Base-by-base conservation (phyloP, 2,797 vertebrate species). In the Gallinago stenura region DNA sequence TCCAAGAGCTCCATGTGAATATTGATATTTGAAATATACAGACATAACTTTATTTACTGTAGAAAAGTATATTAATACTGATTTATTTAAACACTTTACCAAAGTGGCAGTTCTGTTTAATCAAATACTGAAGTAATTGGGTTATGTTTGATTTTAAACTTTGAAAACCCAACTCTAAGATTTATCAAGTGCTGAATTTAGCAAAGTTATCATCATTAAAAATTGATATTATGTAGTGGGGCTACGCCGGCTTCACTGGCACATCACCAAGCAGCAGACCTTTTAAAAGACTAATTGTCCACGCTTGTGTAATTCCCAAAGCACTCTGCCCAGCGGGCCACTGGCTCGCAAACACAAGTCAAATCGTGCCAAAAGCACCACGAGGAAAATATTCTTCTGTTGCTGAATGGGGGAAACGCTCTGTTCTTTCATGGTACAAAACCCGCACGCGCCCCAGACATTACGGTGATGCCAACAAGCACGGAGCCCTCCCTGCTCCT, bases 111-210 rank as follows among this genome's bases (percentile, higher is more conserved):
- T 95, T 97, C 75, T 88, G 53, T 91, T 97, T 97, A 98, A 97
- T 97, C 95, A 97, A 96, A 97, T 95, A 96, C 54, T 37, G 81
- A 95, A 84, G 72, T 97, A 98, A 98, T 81, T 95, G 90, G 92
- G 95, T 97, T 98, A 94, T 85, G 54, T 97, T 98, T 97, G 96
- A 96, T 97, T 97, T 97, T 95, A 97, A 97, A 97, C 84, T 97
- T 96, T 73, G 71, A 95, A 96, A 96, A 92, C 43, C 37, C 69
- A 77, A 73, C 89, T 87, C 85, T 50, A 75, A 91, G 89, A 97
- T 89, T 96, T 97, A 95, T 95, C 96, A 96, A 96, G 79, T 64
- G 54, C 81, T 97, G 95, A 94, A 96, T 97, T 95, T 97, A 97
- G 90, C 71, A 53, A 97, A 97, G 94, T 91, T 97, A 95, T 85